Base-by-base conservation (phyloP, 2,797 vertebrate genomes). In the Macrochelys suwanniensis region DNA sequence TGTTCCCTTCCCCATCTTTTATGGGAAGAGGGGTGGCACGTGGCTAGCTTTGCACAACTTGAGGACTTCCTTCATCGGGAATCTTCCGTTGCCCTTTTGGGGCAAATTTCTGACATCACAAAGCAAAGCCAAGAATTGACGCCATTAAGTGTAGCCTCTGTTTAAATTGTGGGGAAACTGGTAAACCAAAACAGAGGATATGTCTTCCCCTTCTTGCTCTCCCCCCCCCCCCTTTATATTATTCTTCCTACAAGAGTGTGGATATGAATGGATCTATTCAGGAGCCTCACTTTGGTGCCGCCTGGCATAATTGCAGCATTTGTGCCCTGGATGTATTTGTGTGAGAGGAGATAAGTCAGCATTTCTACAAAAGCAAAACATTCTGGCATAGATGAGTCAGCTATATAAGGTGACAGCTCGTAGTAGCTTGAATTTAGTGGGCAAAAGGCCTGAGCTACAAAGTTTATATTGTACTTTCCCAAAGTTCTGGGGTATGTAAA, bases 141-240 rank as follows among this genome's bases (percentile, higher is more conserved):
- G 10, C 19, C 5, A 71, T 71, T 12, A 23, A 71, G n/a, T 71
- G n/a, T 31, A 28, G 4, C 6, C 3, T 54, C 37, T 53, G 19
- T 23, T 87, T 47, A 87, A 93, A 88, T 33, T 71, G 11, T 5
- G 77, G 87, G 57, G 28, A 10, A 31, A 6, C 6, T 37, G 65
- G 11, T 56, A 19, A 33, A 1, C 31, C 1, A 0, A 28, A 71
- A n/a, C 26, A 51, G 68, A 5, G 50, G 33, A 25, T 86, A 85
- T 42, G 2, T 7, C 83, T 89, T 80, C 47, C 7, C 71, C 0
- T 0, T 7, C 11, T 0, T 1, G 5, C 13, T 16, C 2, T 4
- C 3, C 33, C n/a, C 49, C 6, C 28, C 47, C 0, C 1, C 37
- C 17, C 3, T 2, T 5, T 0, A 0, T n/a, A 6, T 9, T 49